A percentile compares a stretch with the other conserved stretches of the same genome.
These are phyloP conservation scores for Sebastes trivittatus DNA, from an alignment of 2,797 vertebrate species.

Conservation along the genomic window DNA sequence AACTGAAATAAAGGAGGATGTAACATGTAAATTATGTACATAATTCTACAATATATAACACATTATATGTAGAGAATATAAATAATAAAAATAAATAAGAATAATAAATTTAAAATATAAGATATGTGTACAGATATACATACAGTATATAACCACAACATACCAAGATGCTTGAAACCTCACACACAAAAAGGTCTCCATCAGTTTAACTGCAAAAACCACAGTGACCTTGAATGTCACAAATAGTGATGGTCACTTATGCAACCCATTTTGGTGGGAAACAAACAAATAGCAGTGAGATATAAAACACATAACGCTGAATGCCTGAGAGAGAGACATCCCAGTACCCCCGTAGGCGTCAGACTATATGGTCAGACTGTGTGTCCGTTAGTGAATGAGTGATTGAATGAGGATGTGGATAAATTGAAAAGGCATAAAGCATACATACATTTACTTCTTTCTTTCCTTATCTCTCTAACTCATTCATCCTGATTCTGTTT, in stretches of 20 bases:
- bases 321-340: background rate
- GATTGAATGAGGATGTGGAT: background rate
- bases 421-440: background rate
- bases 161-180: no score
- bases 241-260: background rate
- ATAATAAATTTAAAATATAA: no score
- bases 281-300: background rate
- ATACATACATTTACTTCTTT: background rate
- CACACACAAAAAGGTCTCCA: background rate
- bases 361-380: no score
- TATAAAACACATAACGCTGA: background rate
- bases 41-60: no score
- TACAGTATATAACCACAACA: no score
- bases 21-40: accelerated
- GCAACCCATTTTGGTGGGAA: background rate
- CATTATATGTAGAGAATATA: no score
- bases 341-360: background rate
- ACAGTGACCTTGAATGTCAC: background rate
- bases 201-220: background rate
- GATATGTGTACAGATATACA: no score
- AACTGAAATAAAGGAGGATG: no score
- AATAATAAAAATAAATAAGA: no score
- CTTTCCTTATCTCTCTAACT: background rate
- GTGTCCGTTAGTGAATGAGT: background rate
- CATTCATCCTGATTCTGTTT: background rate